Conservation (phyloP, 1,140 invertebrate genomes). For the Eupristina koningsbergeri region DNA sequence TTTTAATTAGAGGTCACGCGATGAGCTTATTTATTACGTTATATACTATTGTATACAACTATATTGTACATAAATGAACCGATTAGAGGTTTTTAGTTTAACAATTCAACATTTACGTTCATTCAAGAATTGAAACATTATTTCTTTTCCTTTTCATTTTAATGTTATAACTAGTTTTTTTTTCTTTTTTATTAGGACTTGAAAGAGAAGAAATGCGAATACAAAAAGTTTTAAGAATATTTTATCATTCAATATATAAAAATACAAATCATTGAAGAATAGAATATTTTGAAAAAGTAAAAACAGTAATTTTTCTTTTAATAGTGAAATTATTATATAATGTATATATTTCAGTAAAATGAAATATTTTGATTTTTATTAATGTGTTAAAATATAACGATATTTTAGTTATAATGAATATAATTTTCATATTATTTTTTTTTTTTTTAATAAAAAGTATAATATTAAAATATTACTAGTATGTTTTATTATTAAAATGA, state of each 20-base stretch:
- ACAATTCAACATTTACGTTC: slow-evolving; percentile 42
- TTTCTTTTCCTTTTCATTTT: slow-evolving; percentile 44
- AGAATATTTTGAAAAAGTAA: not conserved
- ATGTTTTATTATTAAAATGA: slow-evolving; percentile 26
- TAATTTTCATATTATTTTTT: not conserved
- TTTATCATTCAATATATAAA: no score
- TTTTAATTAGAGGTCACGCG: slow-evolving; percentile 59
- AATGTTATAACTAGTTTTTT: slow-evolving; percentile 25
- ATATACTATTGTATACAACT: slow-evolving; percentile 58
- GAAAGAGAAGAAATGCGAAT: slow-evolving; percentile 4
- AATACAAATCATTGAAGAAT: no score
- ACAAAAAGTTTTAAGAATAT: not conserved
- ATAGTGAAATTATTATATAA: not conserved
- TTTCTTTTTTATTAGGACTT: slow-evolving; percentile 16
- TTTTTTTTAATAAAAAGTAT: not conserved
- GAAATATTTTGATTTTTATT: slow-evolving; percentile 11
- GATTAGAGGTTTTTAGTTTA: slow-evolving; percentile 52
- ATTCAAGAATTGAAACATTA: slow-evolving; percentile 34
- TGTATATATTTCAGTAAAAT: not conserved
- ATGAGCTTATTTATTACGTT: slow-evolving; percentile 72
- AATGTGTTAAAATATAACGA: not conserved
- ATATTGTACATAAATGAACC: slow-evolving; percentile 65
- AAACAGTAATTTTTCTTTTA: slow-evolving; percentile 5
- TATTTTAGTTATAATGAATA: not conserved
- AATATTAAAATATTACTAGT: slow-evolving; percentile 6